A percentile compares a stretch with the other conserved stretches of the same genome.
phyloP scores from a whole-genome alignment of 2,113 vertebrate species.

The Prinia subflava region DNA sequence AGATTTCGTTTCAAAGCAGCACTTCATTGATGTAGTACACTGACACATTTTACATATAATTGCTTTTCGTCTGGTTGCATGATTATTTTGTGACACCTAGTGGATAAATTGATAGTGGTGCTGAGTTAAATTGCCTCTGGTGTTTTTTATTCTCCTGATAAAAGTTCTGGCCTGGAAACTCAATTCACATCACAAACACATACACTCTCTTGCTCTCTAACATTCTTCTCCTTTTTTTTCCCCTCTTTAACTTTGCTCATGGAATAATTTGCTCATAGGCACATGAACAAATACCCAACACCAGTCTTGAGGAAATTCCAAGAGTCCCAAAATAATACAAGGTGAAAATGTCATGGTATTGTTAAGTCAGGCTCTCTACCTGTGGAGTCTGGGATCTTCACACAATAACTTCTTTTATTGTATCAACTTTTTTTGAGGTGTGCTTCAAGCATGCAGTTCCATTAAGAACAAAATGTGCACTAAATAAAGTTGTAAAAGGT shows the following conservation, averaged over 20 bases:
- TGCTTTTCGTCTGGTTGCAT: slow-evolving; percentile 20
- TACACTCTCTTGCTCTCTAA: background rate
- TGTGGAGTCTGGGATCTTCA: background rate
- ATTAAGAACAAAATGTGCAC: background rate
- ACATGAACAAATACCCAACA: background rate
- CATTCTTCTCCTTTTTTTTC: background rate
- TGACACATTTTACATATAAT: slow-evolving; percentile 8
- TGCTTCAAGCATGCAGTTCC: background rate
- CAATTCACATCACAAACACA: background rate
- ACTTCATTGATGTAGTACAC: slow-evolving; percentile 32
- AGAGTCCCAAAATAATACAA: background rate
- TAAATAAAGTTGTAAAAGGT: background rate
- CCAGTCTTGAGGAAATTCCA: background rate
- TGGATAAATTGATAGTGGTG: slow-evolving; percentile 41
- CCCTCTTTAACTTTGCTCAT: background rate
- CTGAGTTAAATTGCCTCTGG: background rate
- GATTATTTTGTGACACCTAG: slow-evolving; percentile 67
- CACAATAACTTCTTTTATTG: background rate
- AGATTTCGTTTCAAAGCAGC: slow-evolving; percentile 27
- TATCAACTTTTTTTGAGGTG: background rate
- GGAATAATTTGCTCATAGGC: background rate
- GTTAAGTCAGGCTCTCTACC: background rate
- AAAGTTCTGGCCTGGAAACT: background rate
- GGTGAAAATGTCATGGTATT: background rate
- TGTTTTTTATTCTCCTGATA: background rate